These are phyloP conservation scores for Pachypsylla venusta DNA, from an alignment of 1,140 invertebrate genomes.

Conservation along the genomic window DNA sequence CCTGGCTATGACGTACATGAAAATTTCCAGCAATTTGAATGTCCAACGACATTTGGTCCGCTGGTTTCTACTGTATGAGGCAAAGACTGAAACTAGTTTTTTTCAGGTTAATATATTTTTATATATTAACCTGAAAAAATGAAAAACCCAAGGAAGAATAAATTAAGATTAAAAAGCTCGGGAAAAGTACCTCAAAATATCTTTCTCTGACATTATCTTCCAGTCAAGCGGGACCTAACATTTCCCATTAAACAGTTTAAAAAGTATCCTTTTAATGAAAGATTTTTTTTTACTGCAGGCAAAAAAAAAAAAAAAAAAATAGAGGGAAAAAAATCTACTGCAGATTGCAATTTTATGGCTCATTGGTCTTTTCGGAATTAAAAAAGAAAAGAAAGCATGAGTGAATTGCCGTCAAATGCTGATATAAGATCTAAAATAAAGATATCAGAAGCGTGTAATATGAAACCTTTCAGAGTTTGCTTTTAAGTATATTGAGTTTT, in stretches of 20 bases:
- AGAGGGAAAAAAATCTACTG: too few species aligned
- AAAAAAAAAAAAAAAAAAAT: not conserved
- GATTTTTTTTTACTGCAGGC: not conserved
- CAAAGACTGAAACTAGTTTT: too few species aligned
- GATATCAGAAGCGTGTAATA: conserved; percentile 1
- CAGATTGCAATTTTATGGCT: conserved; percentile 9
- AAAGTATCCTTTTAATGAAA: not conserved
- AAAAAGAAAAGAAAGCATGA: conserved; percentile 1
- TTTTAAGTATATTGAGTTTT: conserved; percentile 4
- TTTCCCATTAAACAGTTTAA: conserved; percentile 3
- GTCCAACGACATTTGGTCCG: too few species aligned
- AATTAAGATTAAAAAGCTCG: too few species aligned
- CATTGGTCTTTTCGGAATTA: conserved; percentile 7
- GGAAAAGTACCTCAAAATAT: conserved; percentile 3
- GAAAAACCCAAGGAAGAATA: too few species aligned
- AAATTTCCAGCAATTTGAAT: too few species aligned
- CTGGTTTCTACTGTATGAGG: too few species aligned
- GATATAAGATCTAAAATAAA: not conserved
- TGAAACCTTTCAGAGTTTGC: conserved; percentile 7
- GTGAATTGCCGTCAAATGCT: conserved; percentile 2
- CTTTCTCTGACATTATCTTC: conserved; percentile 6
- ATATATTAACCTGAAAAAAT: too few species aligned
- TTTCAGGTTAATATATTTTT: too few species aligned
- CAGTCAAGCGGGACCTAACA: not conserved
- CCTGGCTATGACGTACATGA: too few species aligned